Conservation (phyloP, 2,888 invertebrate genomes). For the Chironomus riparius region DNA sequence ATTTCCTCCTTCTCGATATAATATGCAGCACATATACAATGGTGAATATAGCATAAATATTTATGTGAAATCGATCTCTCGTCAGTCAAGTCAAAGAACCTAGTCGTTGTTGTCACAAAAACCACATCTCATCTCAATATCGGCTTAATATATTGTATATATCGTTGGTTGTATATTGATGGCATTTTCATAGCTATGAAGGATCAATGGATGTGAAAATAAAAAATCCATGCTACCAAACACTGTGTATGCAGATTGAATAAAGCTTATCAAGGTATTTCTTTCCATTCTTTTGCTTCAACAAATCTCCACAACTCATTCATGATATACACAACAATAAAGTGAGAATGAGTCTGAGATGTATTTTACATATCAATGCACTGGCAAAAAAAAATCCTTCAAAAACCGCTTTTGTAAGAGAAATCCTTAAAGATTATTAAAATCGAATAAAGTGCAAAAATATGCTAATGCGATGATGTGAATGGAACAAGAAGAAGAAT, state of each 20-base stretch:
- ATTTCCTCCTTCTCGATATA: neutral
- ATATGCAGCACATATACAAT: neutral
- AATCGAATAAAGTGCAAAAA: conserved; percentile 25
- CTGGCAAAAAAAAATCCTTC: conserved; percentile 14
- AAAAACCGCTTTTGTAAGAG: conserved; percentile 10
- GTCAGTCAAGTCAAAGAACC: neutral
- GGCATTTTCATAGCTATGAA: neutral
- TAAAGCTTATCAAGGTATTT: conserved; percentile 20
- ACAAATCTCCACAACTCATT: no score
- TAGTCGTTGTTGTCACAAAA: neutral
- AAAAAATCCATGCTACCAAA: neutral
- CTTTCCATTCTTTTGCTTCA: neutral
- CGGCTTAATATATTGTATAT: neutral
- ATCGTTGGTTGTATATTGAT: neutral
- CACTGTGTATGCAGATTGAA: conserved; percentile 18
- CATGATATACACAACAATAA: neutral
- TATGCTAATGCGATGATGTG: conserved; percentile 1
- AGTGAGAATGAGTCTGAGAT: conserved; percentile 1
- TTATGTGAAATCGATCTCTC: conserved; percentile 20
- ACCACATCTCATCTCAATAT: conserved; percentile 16
- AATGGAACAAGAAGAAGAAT: neutral
- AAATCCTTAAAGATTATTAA: conserved; percentile 23
- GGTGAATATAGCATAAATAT: conserved; percentile 10
- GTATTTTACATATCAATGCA: conserved; percentile 26
- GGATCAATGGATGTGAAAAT: neutral